Conservation (phyloP, 2,888 invertebrate species). For the Nezara viridula region DNA sequence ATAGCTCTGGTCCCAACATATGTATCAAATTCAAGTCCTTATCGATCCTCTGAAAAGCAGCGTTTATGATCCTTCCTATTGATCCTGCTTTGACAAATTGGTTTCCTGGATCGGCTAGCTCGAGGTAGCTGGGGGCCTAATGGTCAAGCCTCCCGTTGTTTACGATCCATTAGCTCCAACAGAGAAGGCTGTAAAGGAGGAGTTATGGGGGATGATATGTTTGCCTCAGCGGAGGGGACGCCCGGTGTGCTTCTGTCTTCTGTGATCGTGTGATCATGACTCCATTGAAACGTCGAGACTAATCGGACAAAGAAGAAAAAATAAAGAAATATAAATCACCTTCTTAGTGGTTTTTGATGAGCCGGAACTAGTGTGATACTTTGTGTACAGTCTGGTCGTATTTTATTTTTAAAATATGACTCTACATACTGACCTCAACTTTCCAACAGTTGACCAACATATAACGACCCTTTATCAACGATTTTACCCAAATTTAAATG, state of each 20-base stretch:
- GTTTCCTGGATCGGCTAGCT: neutral
- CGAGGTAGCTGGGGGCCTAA: neutral
- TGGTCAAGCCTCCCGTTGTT: conserved; percentile 15
- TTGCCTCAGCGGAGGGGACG: neutral
- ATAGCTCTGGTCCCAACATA: too few species aligned
- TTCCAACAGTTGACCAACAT: too few species aligned
- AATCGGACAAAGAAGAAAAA: neutral
- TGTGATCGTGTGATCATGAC: neutral
- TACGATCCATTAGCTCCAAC: conserved; percentile 4
- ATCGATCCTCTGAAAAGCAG: neutral
- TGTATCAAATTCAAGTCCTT: too few species aligned
- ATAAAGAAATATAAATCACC: neutral
- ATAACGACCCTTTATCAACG: too few species aligned
- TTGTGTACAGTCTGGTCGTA: neutral
- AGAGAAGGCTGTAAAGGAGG: conserved; percentile 9
- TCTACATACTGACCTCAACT: too few species aligned
- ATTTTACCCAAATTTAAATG: too few species aligned
- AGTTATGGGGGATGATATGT: conserved; percentile 28
- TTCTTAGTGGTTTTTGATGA: neutral
- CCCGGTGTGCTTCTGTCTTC: neutral
- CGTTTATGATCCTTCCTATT: neutral
- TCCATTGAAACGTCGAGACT: neutral
- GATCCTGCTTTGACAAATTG: conserved; percentile 1
- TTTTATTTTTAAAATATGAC: too few species aligned
- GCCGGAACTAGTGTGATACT: neutral